Conservation (phyloP, 2,797 vertebrate genomes). For the Heterohyrax brucei region DNA sequence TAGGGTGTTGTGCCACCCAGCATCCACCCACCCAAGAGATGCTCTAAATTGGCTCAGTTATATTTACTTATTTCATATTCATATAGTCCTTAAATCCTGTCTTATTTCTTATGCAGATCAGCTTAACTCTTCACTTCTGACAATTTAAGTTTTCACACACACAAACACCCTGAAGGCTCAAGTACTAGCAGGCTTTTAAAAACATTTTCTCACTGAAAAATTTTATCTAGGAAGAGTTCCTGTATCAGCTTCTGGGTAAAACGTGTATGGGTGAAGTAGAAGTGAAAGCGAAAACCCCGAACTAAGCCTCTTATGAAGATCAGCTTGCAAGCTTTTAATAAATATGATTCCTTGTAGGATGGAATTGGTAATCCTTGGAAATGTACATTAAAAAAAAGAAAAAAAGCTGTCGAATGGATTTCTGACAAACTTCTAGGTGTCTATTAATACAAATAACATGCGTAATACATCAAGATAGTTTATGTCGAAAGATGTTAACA, state of each 20-base stretch:
- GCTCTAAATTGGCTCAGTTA: neutral
- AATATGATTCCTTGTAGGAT: neutral
- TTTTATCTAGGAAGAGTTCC: neutral
- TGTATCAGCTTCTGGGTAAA: neutral
- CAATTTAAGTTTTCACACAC: neutral
- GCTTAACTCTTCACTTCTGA: neutral
- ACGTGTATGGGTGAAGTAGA: neutral
- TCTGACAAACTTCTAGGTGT: constrained; percentile 8
- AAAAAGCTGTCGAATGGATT: neutral
- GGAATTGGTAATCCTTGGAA: neutral
- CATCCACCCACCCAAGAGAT: neutral
- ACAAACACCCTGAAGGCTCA: neutral
- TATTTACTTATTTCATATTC: neutral
- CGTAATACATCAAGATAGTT: neutral
- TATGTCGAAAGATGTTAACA: neutral
- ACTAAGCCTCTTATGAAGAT: neutral
- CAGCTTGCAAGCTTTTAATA: neutral
- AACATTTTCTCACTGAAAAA: neutral
- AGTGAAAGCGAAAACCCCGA: neutral
- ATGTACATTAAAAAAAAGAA: constrained; percentile 5
- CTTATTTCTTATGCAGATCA: neutral
- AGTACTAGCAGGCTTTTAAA: neutral
- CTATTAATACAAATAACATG: neutral
- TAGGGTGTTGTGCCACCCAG: no score
- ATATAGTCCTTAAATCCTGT: neutral